A percentile compares a stretch with the other conserved stretches of the same genome.
phyloP scores from a whole-genome alignment of 2,797 vertebrate species.

The Eulemur albifrons region DNA sequence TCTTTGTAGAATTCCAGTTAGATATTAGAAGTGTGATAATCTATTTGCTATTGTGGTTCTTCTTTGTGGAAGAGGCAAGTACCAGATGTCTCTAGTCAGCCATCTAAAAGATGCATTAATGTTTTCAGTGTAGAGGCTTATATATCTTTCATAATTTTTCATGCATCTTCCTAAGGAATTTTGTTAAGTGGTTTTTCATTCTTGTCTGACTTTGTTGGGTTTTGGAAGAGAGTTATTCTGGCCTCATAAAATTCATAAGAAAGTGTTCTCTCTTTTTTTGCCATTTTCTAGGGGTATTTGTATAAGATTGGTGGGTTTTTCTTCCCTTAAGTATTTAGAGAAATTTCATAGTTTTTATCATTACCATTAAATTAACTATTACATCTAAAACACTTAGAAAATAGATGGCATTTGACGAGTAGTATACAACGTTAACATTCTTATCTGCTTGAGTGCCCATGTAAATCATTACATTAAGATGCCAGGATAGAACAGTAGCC shows the following conservation, averaged over 20 bases:
- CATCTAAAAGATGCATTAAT: neutral
- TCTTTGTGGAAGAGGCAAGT: neutral
- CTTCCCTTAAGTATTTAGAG: neutral
- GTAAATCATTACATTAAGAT: constrained; percentile 14
- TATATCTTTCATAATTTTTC: neutral
- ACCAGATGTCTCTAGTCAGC: neutral
- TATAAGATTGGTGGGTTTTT: neutral
- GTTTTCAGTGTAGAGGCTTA: neutral
- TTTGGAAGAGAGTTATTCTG: neutral
- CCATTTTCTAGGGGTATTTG: neutral
- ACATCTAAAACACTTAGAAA: neutral
- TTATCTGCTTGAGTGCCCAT: neutral
- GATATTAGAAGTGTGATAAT: neutral
- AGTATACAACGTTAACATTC: constrained; percentile 3
- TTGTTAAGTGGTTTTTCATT: neutral
- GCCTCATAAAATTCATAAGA: neutral
- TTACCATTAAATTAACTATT: neutral
- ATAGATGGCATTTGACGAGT: neutral
- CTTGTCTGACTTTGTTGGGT: neutral
- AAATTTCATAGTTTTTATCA: neutral
- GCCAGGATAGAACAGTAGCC: neutral
- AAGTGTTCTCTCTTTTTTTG: neutral
- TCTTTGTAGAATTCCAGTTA: neutral
- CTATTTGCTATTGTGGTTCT: neutral
- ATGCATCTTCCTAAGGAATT: neutral